Conservation (phyloP, 2,888 invertebrate species). For the Noctuana brunneofusca region DNA sequence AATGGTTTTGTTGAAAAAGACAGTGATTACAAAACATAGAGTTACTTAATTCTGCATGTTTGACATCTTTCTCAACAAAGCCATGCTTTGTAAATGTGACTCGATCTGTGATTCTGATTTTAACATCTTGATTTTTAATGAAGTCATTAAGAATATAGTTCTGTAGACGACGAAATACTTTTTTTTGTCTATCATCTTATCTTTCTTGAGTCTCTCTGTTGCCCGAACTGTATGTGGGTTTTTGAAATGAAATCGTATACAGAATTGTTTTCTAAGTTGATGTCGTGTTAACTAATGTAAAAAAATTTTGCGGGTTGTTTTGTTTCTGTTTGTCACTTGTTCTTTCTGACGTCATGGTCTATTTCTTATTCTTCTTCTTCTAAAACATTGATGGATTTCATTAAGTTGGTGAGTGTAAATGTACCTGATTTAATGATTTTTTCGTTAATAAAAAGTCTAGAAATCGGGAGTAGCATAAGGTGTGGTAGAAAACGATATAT, state of each 20-base stretch:
- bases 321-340: conserved; percentile 25
- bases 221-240: conserved; percentile 55
- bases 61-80: conserved; percentile 58
- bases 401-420: conserved; percentile 44
- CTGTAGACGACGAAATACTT: conserved; percentile 39
- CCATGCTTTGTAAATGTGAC: conserved; percentile 50
- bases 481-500: conserved; percentile 7
- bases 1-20: conserved; percentile 62
- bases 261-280: conserved; percentile 26
- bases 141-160: conserved; percentile 43
- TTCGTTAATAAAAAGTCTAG: conserved; percentile 67
- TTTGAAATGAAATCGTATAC: conserved; percentile 6
- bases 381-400: conserved; percentile 47
- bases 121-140: conserved; percentile 25
- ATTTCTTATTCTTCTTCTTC: conserved; percentile 9
- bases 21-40: conserved; percentile 39
- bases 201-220: conserved; percentile 39
- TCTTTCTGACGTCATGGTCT: conserved; percentile 5
- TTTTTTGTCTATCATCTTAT: conserved; percentile 28
- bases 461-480: conserved; percentile 57
- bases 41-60: conserved; percentile 48
- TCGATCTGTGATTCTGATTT: conserved; percentile 30
- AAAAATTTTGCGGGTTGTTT: background rate
- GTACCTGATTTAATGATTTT: conserved; percentile 74
- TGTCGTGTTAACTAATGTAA: background rate